phyloP scores from a whole-genome alignment of 1,140 invertebrate genomes.

The Araneus ventricosus region DNA sequence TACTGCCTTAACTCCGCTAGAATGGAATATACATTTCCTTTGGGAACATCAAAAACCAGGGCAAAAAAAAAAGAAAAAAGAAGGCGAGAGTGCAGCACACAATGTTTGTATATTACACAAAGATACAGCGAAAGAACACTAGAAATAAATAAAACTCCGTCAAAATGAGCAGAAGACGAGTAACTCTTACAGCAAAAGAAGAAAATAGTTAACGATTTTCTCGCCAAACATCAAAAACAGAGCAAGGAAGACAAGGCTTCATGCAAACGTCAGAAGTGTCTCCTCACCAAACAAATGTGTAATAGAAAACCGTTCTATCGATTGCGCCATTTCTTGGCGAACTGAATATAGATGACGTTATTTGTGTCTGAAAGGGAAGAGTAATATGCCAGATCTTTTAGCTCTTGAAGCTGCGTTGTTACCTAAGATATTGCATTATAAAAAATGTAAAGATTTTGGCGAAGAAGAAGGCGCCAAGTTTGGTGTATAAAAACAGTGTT shows the following conservation, averaged over 20 bases:
- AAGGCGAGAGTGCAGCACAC: background rate
- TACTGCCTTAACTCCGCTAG: background rate
- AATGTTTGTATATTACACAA: background rate
- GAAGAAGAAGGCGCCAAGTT: background rate
- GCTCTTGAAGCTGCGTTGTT: background rate
- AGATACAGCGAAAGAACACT: background rate
- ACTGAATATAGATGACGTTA: background rate
- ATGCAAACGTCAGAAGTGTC: background rate
- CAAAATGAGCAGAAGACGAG: background rate
- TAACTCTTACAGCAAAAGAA: background rate
- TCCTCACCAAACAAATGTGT: slow-evolving; percentile 1
- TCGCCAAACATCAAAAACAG: background rate
- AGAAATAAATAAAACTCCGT: background rate
- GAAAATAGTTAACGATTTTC: background rate
- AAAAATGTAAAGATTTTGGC: background rate
- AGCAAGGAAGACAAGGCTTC: background rate
- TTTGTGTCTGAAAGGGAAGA: background rate
- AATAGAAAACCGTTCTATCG: background rate
- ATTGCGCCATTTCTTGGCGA: background rate
- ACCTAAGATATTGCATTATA: background rate
- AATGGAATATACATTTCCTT: background rate
- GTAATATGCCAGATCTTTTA: background rate
- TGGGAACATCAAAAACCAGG: background rate
- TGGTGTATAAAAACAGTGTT: background rate
- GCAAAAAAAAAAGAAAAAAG: background rate